Evolutionary conservation across 2,113 vertebrate species (phyloP), one percentile per base, ranked within the genome.

Genomic region (Scatophagus argus): DNA sequence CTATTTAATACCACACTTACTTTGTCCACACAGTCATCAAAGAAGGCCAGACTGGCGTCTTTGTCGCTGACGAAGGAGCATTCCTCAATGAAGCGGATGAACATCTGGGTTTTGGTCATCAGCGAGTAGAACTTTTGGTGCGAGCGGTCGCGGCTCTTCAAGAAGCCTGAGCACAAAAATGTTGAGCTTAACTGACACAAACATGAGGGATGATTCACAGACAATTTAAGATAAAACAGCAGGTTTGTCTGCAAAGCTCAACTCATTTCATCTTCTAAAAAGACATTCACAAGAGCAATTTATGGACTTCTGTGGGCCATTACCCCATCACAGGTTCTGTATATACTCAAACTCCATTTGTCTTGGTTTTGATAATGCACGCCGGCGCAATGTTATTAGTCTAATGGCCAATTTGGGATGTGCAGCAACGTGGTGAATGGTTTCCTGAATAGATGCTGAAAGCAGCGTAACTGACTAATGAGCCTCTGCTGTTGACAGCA

Each of bases 31-130:
- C 98, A 99, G 93, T 99, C 98, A 87, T 99, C 98, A 82, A 99
- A 99, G 93, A 99, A 99, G 0, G 97, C 98, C 79, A 99, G 91
- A 86, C 98, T 98, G 84, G 98, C 96, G 25, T 99, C 97, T 88
- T 99, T 98, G 88, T 99, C 97, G 25, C 98, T 99, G 90, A 99
- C 98, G 75, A 99, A 99, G 17, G 98, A 99, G 84, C 98, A 99
- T 49, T 99, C 98, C 80, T 99, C 98, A 47, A 99, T 99, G 80
- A 99, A 99, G 69, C 97, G 97, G 91, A 98, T 99, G 83, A 99
- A 99, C 98, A 99, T 99, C 63, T 99, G 98, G 21, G 98, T 99
- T 93, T 98, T 99, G 59, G 97, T 99, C 97, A 99, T 98, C 86
- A 98, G 89, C 0, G 95, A 96, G 91, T 99, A 99, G 90, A 99